Evolutionary conservation across 92 coral and sea anemone genomes (phyloP).

Genomic region (Porites evermanni): DNA sequence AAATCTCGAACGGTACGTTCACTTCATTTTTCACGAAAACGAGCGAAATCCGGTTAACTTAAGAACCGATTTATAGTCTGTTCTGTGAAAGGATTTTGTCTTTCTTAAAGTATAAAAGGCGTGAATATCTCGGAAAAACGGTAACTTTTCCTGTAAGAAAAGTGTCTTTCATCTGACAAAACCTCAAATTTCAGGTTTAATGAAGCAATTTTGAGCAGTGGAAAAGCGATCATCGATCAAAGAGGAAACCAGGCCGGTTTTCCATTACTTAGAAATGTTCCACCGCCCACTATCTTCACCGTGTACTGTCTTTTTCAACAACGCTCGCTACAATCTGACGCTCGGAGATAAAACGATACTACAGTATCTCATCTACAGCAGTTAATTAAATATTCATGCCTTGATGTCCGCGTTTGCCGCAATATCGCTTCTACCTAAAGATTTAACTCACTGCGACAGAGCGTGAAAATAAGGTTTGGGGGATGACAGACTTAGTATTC

Average conservation of each 20-base stretch:
- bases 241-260: background rate
- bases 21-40: slow-evolving; percentile 36
- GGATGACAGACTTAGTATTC: slow-evolving; percentile 21
- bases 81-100: background rate
- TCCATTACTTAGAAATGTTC: background rate
- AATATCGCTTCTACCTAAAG: background rate
- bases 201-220: background rate
- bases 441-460: background rate
- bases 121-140: slow-evolving; percentile 16
- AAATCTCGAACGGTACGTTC: background rate
- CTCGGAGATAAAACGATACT: background rate
- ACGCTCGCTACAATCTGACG: background rate
- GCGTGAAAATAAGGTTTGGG: background rate
- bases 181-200: slow-evolving; percentile 14
- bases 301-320: slow-evolving; percentile 1
- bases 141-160: background rate
- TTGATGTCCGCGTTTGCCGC: background rate
- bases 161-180: background rate
- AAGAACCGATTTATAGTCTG: background rate
- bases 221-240: background rate
- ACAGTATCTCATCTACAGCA: slow-evolving; percentile 1
- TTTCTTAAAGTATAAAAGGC: background rate
- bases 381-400: slow-evolving; percentile 55
- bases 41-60: slow-evolving; percentile 31
- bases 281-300: slow-evolving; percentile 31